Evolutionary conservation across 2,888 invertebrate genomes (phyloP), one percentile per base, ranked within the genome.

Genomic region (Limulus polyphemus): DNA sequence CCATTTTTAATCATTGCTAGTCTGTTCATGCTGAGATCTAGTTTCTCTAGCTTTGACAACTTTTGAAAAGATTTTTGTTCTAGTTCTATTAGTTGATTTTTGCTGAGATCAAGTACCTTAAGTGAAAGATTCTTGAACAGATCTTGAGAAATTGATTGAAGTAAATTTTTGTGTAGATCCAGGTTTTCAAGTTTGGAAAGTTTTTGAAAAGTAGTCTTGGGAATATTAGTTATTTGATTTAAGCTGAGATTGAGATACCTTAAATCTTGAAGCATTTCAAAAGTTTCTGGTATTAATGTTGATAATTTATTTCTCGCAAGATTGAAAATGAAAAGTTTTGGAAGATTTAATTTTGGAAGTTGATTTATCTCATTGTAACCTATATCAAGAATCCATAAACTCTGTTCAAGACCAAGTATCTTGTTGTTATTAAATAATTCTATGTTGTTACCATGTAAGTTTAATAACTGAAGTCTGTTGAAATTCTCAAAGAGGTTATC

Each of bases 371-470:
- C 67, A 63, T 73, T 74, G 55, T 67, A 73, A 85, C 86, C 83
- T 57, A 92, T 81, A 75, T 92, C 88, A 63, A 93, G 78, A 63
- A 86, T 80, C 77, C 89, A 86, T 55, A 92, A 78, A 65, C 87
- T 84, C 0, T 87, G 81, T 85, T 75, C 88, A 65, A 90, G 74
- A 0, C 90, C 90, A 55, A 79, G 79, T 72, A 91, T 89, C 11
- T 86, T 87, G 64, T 87, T 85, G 0, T 84, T 83, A 46, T 64
- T 62, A 46, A 71, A 61, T 47, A 62, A 57, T 12, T 16, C 58
- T 12, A 93, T 87, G 59, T 83, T 83, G 75, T 92, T 92, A 68
- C 83, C 82, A 0, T 89, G 88, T 57, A 93, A 76, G 77, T 90
- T 87, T 17, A 92, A 82, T 49, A 80, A 75, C 1, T 84, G 83